phyloP scores from a whole-genome alignment of 1,140 invertebrate genomes.

The Procambarus virginalis region DNA sequence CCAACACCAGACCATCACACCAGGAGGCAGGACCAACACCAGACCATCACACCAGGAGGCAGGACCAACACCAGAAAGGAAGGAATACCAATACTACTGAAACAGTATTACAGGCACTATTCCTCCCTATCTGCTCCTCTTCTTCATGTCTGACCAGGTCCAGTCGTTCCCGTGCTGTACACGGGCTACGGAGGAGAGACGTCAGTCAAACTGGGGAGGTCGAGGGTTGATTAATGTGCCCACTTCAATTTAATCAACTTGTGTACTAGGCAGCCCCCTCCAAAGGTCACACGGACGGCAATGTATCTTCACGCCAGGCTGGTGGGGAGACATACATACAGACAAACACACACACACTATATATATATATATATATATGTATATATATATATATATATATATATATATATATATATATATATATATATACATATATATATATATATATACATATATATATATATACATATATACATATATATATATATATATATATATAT shows the following conservation, averaged over 20 bases:
- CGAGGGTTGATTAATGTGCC: slow-evolving; percentile 39
- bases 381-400: background rate
- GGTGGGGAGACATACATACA: too few species aligned
- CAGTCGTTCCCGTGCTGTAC: slow-evolving; percentile 1
- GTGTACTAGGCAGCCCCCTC: background rate
- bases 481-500: background rate
- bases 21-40: too few species aligned
- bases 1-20: too few species aligned
- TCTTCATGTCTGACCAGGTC: background rate
- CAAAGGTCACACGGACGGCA: background rate
- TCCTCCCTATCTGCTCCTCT: too few species aligned
- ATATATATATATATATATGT: too few species aligned
- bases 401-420: background rate
- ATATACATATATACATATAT: background rate
- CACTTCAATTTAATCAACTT: slow-evolving; percentile 45
- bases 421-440: background rate
- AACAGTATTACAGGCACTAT: too few species aligned
- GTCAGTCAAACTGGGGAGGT: slow-evolving; percentile 4
- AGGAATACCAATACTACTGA: too few species aligned
- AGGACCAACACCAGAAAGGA: too few species aligned
- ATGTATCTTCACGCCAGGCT: background rate
- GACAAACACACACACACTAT: too few species aligned
- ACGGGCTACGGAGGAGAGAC: background rate
- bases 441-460: background rate
- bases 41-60: too few species aligned